Evolutionary conservation across 2,888 invertebrate species (phyloP).

Genomic region (Aporophyla lueneburgensis): DNA sequence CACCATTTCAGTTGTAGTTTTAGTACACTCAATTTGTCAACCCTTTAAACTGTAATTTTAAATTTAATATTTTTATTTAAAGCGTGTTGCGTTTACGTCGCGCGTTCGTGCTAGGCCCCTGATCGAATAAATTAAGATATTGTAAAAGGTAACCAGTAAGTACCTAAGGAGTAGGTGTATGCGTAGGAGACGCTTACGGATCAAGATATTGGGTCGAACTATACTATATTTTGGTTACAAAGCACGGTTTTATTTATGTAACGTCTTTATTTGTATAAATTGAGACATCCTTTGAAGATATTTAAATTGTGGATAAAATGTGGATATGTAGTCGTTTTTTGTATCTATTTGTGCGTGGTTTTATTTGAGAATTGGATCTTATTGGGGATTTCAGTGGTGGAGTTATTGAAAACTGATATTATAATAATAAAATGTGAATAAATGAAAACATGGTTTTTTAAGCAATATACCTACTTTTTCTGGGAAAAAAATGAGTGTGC

Average conservation of each 20-base stretch:
- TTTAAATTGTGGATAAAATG: slow-evolving; percentile 51
- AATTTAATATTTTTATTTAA: too few relatives aligned
- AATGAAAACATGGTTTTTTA: background rate
- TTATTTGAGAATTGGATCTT: slow-evolving; percentile 1
- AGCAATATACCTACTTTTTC: background rate
- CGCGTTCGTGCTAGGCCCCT: background rate
- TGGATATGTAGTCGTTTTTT: slow-evolving; percentile 3
- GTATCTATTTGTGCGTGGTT: background rate
- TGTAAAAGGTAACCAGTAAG: slow-evolving; percentile 63
- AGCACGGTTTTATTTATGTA: slow-evolving; percentile 66
- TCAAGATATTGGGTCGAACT: slow-evolving; percentile 62
- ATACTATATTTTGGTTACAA: slow-evolving; percentile 63
- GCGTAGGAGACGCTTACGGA: slow-evolving; percentile 74
- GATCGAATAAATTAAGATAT: slow-evolving; percentile 69
- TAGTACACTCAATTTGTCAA: too few relatives aligned
- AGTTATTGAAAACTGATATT: slow-evolving; percentile 25
- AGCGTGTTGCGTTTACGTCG: background rate
- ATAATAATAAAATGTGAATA: background rate
- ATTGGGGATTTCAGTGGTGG: background rate
- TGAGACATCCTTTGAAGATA: slow-evolving; percentile 58
- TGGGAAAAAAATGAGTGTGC: background rate
- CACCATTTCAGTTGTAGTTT: too few relatives aligned
- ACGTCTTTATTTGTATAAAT: slow-evolving; percentile 69
- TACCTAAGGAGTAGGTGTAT: slow-evolving; percentile 73
- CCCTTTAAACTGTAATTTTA: too few relatives aligned